These are phyloP conservation scores for Drosophila anomelani DNA, from an alignment of 2,888 invertebrate genomes.

Conservation along the genomic window DNA sequence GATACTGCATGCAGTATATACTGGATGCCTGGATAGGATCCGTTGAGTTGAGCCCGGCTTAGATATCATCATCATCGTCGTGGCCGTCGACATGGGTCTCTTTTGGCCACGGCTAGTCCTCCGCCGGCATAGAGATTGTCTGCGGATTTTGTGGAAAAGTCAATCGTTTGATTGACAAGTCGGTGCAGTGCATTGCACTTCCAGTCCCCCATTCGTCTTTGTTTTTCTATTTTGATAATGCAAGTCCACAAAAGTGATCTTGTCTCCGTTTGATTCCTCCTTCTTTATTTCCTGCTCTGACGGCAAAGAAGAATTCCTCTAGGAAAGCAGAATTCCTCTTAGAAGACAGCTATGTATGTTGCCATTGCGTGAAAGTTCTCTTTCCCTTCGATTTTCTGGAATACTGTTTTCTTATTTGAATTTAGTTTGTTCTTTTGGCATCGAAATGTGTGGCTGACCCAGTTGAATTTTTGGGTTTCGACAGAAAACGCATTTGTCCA, in stretches of 20 bases:
- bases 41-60: slow-evolving; percentile 51
- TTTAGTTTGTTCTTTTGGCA: slow-evolving; percentile 11
- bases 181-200: slow-evolving; percentile 54
- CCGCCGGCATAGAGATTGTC: slow-evolving; percentile 72
- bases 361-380: slow-evolving; percentile 40
- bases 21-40: slow-evolving; percentile 28
- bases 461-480: slow-evolving; percentile 45
- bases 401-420: slow-evolving; percentile 22
- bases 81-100: slow-evolving; percentile 17
- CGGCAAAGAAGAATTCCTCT: slow-evolving; percentile 16
- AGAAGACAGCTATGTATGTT: neutral
- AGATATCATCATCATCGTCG: slow-evolving; percentile 71
- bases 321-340: slow-evolving; percentile 14
- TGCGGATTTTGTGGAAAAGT: slow-evolving; percentile 74
- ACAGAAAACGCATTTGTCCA: slow-evolving; percentile 58
- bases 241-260: slow-evolving; percentile 51
- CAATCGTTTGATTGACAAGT: slow-evolving; percentile 82
- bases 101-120: slow-evolving; percentile 31
- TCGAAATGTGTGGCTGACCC: slow-evolving; percentile 48
- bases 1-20: slow-evolving; percentile 18
- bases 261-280: slow-evolving; percentile 58
- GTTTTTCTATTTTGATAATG: slow-evolving; percentile 66
- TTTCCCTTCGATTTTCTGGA: slow-evolving; percentile 16
- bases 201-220: slow-evolving; percentile 37
- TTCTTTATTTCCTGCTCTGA: slow-evolving; percentile 67